phyloP scores from a whole-genome alignment of 2,888 invertebrate genomes.

The Bembecia ichneumoniformis region DNA sequence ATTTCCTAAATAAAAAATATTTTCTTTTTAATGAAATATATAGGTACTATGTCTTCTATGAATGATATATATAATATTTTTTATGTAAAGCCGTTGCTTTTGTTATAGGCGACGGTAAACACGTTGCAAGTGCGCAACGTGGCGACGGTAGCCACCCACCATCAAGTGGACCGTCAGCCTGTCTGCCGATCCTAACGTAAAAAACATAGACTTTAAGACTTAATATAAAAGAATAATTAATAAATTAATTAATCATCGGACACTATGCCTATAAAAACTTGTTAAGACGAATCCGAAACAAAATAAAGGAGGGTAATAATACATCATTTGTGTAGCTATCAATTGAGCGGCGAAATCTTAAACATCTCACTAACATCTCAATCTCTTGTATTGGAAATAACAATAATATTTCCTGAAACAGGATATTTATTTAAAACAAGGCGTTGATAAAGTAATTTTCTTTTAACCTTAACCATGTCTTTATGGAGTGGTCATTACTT shows the following conservation, averaged over 20 bases:
- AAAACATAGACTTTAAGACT: neutral
- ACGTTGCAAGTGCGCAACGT: too few relatives aligned
- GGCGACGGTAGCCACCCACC: too few relatives aligned
- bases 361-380: constrained; percentile 64
- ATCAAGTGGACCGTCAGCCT: too few relatives aligned
- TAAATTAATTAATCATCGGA: neutral
- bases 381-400: constrained; percentile 70
- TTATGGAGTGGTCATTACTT: constrained; percentile 73
- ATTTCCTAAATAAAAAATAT: too few relatives aligned
- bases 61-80: too few relatives aligned
- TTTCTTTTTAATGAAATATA: too few relatives aligned
- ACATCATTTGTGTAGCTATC: constrained; percentile 65
- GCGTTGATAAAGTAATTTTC: constrained; percentile 74
- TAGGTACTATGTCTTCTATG: too few relatives aligned
- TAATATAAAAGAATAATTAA: neutral
- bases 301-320: constrained; percentile 57
- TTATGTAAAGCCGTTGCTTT: too few relatives aligned
- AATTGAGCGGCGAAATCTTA: constrained; percentile 64
- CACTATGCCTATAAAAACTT: constrained; percentile 1
- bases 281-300: constrained; percentile 21
- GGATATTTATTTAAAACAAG: constrained; percentile 73
- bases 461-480: constrained; percentile 73
- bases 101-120: too few relatives aligned
- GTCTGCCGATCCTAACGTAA: too few relatives aligned
- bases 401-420: constrained; percentile 73